These are phyloP conservation scores for Probosciger aterrimus DNA, from an alignment of 2,113 vertebrate genomes.

Conservation along the genomic window DNA sequence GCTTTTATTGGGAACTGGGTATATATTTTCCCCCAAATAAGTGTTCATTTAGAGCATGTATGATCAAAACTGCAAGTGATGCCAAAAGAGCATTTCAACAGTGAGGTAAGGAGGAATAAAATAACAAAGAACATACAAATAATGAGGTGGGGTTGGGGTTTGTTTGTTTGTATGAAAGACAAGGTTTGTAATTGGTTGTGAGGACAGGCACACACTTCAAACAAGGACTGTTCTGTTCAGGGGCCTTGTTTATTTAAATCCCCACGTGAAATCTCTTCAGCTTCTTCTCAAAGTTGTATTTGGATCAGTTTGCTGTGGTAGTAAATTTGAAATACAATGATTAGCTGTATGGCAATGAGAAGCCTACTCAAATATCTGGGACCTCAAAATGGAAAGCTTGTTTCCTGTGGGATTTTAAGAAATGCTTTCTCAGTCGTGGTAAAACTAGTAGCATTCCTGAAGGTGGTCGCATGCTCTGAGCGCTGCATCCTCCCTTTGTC, in stretches of 20 bases:
- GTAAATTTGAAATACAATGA: neutral
- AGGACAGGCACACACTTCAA: neutral
- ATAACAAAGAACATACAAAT: neutral
- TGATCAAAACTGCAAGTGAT: neutral
- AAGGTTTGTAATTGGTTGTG: neutral
- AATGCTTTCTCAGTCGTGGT: neutral
- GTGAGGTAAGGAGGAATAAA: neutral
- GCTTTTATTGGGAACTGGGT: neutral
- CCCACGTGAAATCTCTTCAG: neutral
- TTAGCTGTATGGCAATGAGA: neutral
- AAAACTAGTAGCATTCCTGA: neutral
- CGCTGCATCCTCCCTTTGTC: neutral
- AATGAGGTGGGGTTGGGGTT: neutral
- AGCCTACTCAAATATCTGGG: neutral
- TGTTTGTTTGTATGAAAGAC: neutral
- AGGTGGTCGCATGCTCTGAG: neutral
- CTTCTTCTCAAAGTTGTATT: neutral
- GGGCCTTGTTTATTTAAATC: neutral
- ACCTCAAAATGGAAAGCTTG: neutral
- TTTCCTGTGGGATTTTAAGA: neutral
- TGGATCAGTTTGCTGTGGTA: neutral
- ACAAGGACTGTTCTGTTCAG: neutral
- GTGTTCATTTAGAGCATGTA: accelerated
- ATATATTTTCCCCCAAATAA: neutral
- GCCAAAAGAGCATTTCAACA: neutral